A percentile compares a stretch with the other conserved stretches of the same genome.
These are phyloP conservation scores for Apostichopus leukothele DNA, from an alignment of 53 echinoderm and acorn worm genomes.

Conservation along the genomic window DNA sequence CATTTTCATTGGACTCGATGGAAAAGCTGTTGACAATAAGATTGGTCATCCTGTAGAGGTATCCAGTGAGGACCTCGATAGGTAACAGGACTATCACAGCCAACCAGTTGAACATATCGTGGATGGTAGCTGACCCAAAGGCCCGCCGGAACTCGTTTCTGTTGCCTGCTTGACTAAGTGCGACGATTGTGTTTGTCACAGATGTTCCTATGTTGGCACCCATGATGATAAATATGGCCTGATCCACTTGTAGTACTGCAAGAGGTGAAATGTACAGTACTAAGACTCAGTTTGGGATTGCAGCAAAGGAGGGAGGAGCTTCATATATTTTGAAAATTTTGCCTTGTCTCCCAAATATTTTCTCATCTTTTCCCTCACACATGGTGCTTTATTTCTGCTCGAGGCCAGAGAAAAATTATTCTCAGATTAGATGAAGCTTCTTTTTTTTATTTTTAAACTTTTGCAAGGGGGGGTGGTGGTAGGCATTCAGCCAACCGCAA, in stretches of 20 bases:
- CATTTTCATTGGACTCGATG: conserved; percentile 57
- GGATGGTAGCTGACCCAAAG: conserved; percentile 81
- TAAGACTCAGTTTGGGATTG: no score
- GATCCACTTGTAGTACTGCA: conserved; percentile 69
- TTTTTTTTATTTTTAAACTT: no score
- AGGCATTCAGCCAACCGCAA: not conserved
- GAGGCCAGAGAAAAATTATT: no score
- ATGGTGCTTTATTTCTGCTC: no score
- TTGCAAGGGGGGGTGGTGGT: no score
- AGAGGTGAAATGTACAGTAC: not conserved
- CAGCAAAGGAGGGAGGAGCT: no score
- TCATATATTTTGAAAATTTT: no score
- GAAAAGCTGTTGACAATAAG: conserved; percentile 58
- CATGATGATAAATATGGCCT: conserved; percentile 83
- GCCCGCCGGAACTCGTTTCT: conserved; percentile 80
- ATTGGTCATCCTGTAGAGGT: conserved; percentile 62
- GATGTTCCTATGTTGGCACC: conserved; percentile 97
- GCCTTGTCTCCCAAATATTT: no score
- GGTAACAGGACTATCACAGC: conserved; percentile 66
- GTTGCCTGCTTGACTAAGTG: conserved; percentile 71
- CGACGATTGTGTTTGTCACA: conserved; percentile 84
- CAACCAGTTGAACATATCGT: conserved; percentile 91
- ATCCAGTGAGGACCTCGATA: conserved; percentile 61
- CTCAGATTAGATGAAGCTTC: no score
- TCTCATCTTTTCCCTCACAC: no score